Base-by-base conservation (phyloP, 2,888 invertebrate genomes). In the Lissocephala sabroskyi region DNA sequence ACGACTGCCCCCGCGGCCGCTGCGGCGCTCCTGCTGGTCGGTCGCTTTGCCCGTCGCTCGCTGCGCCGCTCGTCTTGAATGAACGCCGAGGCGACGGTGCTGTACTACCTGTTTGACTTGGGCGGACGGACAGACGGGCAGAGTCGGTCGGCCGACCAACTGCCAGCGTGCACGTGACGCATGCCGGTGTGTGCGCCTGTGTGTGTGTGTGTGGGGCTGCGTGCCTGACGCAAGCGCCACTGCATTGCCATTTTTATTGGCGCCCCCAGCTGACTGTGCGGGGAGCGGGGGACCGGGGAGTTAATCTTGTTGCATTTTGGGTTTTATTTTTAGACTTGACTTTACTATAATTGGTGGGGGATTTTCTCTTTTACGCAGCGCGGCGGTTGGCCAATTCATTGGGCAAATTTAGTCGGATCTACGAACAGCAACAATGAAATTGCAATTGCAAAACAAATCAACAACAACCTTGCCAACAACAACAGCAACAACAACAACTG, bases 31-130 rank as follows among this genome's bases (percentile, higher is more conserved):
- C 40, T 57, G 11, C 23, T 16, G 6, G 11, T 26, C 39, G 9
- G 37, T 11, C 28, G 7, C 19, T 4, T 13, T 26, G 10, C 16
- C 35, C 23, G 35, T 7, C 16, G 17, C 16, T 18, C 29, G 17
- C 11, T 14, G 5, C 49, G 41, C 36, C 40, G 41, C 46, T 60
- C 54, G 59, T 33, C 41, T 55, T 61, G 42, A 61, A 60, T 61
- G 61, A 60, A 64, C 60, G 64, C 61, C 62, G 45, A 45, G 10
- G 45, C 23, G 73, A 65, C 68, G 76, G 76, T 73, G 76, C 68
- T 68, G 68, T 76, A 68, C 68, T 51, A 45, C 48, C 51, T 56
- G 45, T 49, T 48, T 32, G 14, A 6, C 45, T 59, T 23, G 23
- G 7, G 3, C 23, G 3, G 23, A 7, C 23, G n/a, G n/a, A n/a